Base-by-base conservation (phyloP, 2,797 vertebrate species). In the Anomalospiza imberbis region DNA sequence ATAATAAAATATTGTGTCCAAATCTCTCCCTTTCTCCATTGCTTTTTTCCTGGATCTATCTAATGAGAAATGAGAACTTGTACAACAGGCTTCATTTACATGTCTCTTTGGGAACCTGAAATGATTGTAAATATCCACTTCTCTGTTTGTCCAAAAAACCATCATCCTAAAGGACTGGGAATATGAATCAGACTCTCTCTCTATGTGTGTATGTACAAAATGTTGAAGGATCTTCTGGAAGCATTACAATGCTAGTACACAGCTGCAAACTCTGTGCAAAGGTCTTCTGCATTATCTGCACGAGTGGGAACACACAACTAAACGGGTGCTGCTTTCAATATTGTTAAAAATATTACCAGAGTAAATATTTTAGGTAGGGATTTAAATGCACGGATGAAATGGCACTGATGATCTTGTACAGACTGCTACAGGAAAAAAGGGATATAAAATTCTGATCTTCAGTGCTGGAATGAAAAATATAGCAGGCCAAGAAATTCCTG, bases 141-240 rank as follows among this genome's bases (percentile, higher is more conserved):
- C 31, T 75, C 70, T 45, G 16, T 70, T 90, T 38, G n/a, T 83
- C 70, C 4, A 51, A 51, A 89, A 91, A 31, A 2, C 0, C 10
- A 48, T 55, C 9, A 19, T 45, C 70, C 62, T 45, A 80, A 86
- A 78, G 50, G 50, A 80, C 9, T 0, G 7, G 61, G 32, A 83
- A 42, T 83, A 81, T 66, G 70, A 79, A 66, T 72, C n/a, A 62
- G 40, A 58, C 51, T 58, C 7, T 34, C 5, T 25, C 10, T 66
- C 5, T 12, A 0, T 12, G 6, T 25, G 19, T 34, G 19, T 31
- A 36, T 26, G 22, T 28, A 44, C n/a, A 0, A 0, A 76, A 50
- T 4, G 14, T 28, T 78, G 70, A 88, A 72, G 54, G 44, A 36
- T 83, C 60, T 62, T n/a, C 51, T 81, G 66, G 25, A 63, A 75